Base-by-base conservation (phyloP, 2,888 invertebrate species). In the Serripes groenlandicus region DNA sequence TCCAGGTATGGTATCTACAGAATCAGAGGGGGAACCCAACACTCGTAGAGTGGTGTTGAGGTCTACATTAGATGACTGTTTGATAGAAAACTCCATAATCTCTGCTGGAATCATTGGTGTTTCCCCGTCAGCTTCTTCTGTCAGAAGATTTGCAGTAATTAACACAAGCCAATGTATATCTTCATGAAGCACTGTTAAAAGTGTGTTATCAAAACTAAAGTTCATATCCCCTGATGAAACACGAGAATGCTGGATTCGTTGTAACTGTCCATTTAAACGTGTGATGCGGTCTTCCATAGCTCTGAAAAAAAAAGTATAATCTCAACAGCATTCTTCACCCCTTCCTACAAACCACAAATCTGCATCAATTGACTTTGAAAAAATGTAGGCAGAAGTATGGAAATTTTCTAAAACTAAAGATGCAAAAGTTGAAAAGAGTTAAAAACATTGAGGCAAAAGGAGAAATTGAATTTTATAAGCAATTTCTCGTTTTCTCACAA, bases 141-240 rank as follows among this genome's bases (percentile, higher is more conserved):
- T 96, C 66, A 97, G 93, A 2, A 96, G 95, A 92, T 96, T 96
- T 89, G 97, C 97, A 94, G 89, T 34, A 73, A 98, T 96, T 91
- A 98, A 96, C 34, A 98, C 95, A 35, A 97, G 96, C 98, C 98
- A 98, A 94, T 98, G 98, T 30, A 98, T 95, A 95, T 98, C 98
- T 95, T 98, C 98, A 92, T 97, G 97, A 42, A 98, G 95, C 70
- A 95, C 96, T 79, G 96, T 96, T 35, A 97, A 93, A 75, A 96
- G 94, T 30, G 90, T 83, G 49, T 93, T 92, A 60, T 92, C 93
- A 60, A 92, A 83, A 28, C 91, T 90, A 71, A 72, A 66, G 52
- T 78, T 82, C 75, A 89, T 85, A 42, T 85, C 85, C 37, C 89
- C 86, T 18, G 88, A 77, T n/a, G 87, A 49, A 15, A 89, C 84